phyloP scores from a whole-genome alignment of 2,797 vertebrate species.

The Thaleichthys pacificus region DNA sequence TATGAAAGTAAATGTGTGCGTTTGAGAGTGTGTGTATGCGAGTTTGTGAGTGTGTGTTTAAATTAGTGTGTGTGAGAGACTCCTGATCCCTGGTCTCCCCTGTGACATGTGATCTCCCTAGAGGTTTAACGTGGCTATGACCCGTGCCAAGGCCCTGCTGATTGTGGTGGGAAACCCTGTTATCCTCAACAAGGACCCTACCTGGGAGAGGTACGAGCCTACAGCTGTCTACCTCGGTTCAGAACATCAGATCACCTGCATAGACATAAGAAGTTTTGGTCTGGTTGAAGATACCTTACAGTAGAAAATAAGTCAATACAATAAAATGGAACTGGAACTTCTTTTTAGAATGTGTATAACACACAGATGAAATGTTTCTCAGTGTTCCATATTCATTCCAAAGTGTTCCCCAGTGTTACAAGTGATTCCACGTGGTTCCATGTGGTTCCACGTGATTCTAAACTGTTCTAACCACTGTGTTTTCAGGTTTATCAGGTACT shows the following conservation, averaged over 20 bases:
- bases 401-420: no score
- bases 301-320: no score
- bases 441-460: no score
- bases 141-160: slow-evolving; percentile 88
- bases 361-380: no score
- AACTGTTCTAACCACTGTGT: not conserved
- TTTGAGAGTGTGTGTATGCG: not conserved
- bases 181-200: slow-evolving; percentile 81
- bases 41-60: not conserved
- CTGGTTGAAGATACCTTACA: no score
- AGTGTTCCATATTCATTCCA: no score
- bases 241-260: no score
- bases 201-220: slow-evolving; percentile 82
- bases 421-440: no score
- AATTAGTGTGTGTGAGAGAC: not conserved
- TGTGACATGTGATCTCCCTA: slow-evolving; percentile 55
- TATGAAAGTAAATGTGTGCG: not conserved
- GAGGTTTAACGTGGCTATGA: slow-evolving; percentile 93
- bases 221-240: not conserved
- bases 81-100: no score
- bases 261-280: no score
- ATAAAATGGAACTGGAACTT: no score
- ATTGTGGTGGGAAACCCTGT: slow-evolving; percentile 89
- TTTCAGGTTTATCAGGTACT: slow-evolving; percentile 74
- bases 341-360: no score